Evolutionary conservation across 1,140 invertebrate genomes (phyloP).

Genomic region (Paraescarpia echinospica): DNA sequence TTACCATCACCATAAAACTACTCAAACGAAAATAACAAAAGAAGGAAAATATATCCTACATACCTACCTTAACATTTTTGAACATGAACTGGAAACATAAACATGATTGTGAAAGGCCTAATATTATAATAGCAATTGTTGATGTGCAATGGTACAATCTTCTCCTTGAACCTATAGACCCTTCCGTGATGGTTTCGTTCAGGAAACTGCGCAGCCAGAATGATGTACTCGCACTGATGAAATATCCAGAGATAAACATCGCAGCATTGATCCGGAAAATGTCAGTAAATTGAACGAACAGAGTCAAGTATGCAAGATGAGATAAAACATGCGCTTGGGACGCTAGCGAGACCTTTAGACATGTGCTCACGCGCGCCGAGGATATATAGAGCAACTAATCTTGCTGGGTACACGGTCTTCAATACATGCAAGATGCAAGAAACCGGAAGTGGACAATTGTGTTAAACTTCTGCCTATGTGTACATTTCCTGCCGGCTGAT

Average conservation of each 20-base stretch:
- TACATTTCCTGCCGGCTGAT: no score
- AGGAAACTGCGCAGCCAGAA: not conserved
- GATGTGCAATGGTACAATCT: not conserved
- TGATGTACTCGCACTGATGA: not conserved
- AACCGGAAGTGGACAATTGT: no score
- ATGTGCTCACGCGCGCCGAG: not conserved
- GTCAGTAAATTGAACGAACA: not conserved
- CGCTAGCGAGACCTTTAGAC: not conserved
- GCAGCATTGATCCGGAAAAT: not conserved
- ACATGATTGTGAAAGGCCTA: no score
- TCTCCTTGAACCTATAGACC: not conserved
- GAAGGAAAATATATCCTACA: no score
- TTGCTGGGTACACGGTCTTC: no score
- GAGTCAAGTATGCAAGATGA: not conserved
- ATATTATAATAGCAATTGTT: no score
- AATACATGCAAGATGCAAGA: no score
- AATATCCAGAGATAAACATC: slow-evolving; percentile 6
- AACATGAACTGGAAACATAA: no score
- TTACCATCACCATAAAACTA: no score
- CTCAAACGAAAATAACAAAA: no score
- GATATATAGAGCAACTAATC: not conserved
- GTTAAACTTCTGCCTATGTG: no score
- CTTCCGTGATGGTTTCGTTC: not conserved
- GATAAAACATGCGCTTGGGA: not conserved
- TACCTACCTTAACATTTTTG: no score